Conservation (phyloP, 2,113 vertebrate species). For the Columba janthina region DNA sequence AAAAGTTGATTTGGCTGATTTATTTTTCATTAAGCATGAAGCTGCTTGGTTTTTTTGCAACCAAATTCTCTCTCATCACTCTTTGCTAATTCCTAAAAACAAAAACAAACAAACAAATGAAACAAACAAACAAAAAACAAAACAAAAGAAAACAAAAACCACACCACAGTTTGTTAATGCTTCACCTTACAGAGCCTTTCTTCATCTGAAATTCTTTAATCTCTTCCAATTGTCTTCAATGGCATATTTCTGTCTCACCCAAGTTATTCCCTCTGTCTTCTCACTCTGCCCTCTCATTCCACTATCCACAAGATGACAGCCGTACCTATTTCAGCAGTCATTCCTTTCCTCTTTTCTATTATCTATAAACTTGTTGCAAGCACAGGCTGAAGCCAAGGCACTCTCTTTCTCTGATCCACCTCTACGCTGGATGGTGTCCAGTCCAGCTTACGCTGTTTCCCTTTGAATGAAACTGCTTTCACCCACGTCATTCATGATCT, state of each 20-base stretch:
- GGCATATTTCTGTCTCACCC: background rate
- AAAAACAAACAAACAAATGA: background rate
- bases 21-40: background rate
- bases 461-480: background rate
- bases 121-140: no score
- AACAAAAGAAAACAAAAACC: no score
- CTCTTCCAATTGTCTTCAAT: background rate
- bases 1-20: background rate
- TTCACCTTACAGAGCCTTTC: background rate
- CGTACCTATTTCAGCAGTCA: background rate
- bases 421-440: background rate
- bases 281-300: accelerated
- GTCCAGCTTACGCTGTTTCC: background rate
- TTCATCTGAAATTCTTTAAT: background rate
- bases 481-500: background rate
- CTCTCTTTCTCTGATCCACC: background rate
- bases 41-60: background rate
- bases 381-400: background rate
- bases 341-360: background rate
- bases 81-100: background rate
- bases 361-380: background rate
- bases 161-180: background rate
- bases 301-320: background rate
- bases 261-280: background rate
- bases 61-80: background rate